A percentile compares a stretch with the other conserved stretches of the same genome.
Conservation (phyloP, 2,113 vertebrate species). For the Anguilla rostrata region DNA sequence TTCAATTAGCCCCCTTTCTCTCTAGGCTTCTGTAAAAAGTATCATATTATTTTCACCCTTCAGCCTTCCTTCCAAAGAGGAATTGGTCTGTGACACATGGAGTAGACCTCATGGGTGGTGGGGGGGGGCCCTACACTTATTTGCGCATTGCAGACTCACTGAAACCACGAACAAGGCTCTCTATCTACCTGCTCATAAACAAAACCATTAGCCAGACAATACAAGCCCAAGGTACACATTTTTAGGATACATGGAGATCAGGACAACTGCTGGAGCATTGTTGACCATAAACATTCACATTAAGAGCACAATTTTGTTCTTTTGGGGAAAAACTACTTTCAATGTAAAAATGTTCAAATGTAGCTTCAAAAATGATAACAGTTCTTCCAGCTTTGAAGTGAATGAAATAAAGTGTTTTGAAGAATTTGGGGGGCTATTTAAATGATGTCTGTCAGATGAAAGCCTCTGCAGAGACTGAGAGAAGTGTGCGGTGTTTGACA, state of each 20-base stretch:
- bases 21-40: constrained; percentile 90
- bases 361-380: background rate
- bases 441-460: background rate
- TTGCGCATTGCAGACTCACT: background rate
- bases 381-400: background rate
- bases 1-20: constrained; percentile 43
- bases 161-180: background rate
- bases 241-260: background rate
- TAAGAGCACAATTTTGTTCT: background rate
- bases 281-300: background rate
- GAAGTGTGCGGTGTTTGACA: constrained; percentile 55
- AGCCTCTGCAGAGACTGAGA: constrained; percentile 2
- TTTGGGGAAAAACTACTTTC: background rate
- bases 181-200: too few species aligned
- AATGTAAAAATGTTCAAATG: background rate
- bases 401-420: background rate
- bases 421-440: background rate
- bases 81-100: constrained; percentile 99
- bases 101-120: constrained; percentile 65
- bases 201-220: background rate
- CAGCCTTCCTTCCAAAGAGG: constrained; percentile 88
- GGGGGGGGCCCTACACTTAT: constrained; percentile 55
- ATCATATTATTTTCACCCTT: constrained; percentile 99
- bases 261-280: background rate
- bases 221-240: background rate